Conservation (phyloP, 2,113 vertebrate genomes). For the Tympanuchus pallidicinctus region DNA sequence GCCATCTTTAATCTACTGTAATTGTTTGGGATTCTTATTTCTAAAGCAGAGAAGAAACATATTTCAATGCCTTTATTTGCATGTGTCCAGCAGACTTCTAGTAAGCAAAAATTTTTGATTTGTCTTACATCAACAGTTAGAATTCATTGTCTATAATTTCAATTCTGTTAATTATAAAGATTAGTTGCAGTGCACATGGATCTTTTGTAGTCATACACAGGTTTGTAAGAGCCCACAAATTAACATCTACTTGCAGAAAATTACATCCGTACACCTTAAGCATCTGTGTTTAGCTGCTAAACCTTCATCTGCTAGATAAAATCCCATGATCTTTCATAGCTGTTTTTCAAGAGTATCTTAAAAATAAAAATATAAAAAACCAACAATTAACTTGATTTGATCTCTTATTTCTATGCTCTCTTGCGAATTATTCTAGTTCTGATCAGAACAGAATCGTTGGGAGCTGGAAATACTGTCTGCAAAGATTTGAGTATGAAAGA, state of each 20-base stretch:
- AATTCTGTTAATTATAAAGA: conserved; percentile 16
- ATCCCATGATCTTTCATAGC: neutral
- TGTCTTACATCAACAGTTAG: neutral
- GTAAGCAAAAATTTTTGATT: neutral
- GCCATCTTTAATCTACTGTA: conserved; percentile 34
- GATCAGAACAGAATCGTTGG: neutral
- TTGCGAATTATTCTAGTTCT: neutral
- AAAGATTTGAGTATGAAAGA: neutral
- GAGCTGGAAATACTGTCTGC: neutral
- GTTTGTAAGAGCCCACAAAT: neutral
- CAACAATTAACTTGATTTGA: neutral
- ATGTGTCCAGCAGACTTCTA: neutral
- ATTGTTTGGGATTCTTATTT: conserved; percentile 15
- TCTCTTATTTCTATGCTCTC: neutral
- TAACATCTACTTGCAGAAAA: neutral
- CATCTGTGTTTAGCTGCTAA: neutral
- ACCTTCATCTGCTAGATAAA: neutral
- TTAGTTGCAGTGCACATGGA: neutral
- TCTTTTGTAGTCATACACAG: neutral
- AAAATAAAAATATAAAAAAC: neutral
- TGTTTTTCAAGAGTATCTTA: neutral
- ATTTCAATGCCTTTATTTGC: neutral
- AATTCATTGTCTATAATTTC: conserved; percentile 34
- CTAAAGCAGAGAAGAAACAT: neutral
- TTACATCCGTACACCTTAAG: neutral